These are phyloP conservation scores for Spondyliosoma cantharus DNA, from an alignment of 2,797 vertebrate species.

Conservation along the genomic window DNA sequence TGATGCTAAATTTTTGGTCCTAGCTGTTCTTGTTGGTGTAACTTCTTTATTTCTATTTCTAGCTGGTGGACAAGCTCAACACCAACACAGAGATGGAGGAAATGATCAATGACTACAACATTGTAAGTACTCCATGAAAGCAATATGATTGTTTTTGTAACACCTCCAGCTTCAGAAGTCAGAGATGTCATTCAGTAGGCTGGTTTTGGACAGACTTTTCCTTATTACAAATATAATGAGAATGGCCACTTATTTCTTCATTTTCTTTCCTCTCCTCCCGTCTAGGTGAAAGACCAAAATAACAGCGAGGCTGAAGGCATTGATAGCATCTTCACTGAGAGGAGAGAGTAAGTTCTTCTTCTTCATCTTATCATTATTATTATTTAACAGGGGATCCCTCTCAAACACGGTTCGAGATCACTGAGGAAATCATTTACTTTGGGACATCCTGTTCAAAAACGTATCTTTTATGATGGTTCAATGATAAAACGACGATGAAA, in stretches of 20 bases:
- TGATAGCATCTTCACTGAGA: conserved; percentile 94
- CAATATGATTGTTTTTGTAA: neutral
- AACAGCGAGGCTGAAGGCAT: conserved; percentile 90
- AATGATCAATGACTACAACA: conserved; percentile 90
- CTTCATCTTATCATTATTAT: neutral
- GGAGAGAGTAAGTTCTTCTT: conserved; percentile 77
- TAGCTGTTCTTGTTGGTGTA: neutral
- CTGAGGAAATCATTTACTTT: neutral
- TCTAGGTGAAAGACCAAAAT: conserved; percentile 93
- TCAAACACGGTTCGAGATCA: neutral
- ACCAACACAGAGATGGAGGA: conserved; percentile 95
- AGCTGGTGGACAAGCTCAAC: conserved; percentile 97
- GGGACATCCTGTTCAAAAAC: neutral
- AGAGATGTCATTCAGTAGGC: neutral
- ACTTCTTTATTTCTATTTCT: conserved; percentile 54
- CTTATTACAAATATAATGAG: neutral
- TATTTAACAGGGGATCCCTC: neutral
- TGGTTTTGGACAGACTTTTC: neutral
- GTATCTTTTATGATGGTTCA: neutral
- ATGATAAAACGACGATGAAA: neutral
- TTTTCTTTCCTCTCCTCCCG: neutral
- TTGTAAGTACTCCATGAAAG: conserved; percentile 80
- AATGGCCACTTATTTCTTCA: neutral
- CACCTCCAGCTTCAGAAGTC: neutral
- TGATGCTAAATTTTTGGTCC: neutral